phyloP scores from a whole-genome alignment of 92 coral and sea anemone species.

The Actinostola sp. region DNA sequence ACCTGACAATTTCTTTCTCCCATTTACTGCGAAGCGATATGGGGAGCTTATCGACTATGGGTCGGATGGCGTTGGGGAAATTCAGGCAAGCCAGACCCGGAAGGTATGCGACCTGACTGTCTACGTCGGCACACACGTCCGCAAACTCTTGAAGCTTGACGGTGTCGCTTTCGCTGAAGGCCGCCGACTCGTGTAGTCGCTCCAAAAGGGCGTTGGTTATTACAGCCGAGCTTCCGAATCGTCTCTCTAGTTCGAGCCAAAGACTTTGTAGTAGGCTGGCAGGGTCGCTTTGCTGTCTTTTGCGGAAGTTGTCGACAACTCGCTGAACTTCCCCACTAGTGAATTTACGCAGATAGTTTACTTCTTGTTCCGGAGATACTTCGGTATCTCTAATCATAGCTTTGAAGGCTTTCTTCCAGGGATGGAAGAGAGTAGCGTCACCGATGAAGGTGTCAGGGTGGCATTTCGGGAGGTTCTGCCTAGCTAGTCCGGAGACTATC shows the following conservation, averaged over 20 bases:
- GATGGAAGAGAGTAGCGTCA: slow-evolving; percentile 65
- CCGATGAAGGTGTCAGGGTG: slow-evolving; percentile 21
- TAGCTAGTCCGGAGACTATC: slow-evolving; percentile 36
- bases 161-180: slow-evolving; percentile 35
- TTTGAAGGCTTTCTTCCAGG: slow-evolving; percentile 68
- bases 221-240: slow-evolving; percentile 65
- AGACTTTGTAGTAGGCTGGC: slow-evolving; percentile 28
- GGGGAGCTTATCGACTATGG: slow-evolving; percentile 39
- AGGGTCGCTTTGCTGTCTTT: slow-evolving; percentile 65
- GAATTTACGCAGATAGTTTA: too few species aligned
- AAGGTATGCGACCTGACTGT: slow-evolving; percentile 38
- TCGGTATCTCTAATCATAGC: slow-evolving; percentile 58
- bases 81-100: slow-evolving; percentile 53
- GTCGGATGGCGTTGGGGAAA: slow-evolving; percentile 46
- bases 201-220: slow-evolving; percentile 61
- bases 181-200: slow-evolving; percentile 42
- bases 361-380: slow-evolving; percentile 56
- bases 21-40: slow-evolving; percentile 16
- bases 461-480: slow-evolving; percentile 36
- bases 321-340: too few species aligned
- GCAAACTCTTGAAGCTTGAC: slow-evolving; percentile 38
- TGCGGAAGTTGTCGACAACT: slow-evolving; percentile 64
- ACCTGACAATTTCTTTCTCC: too few species aligned
- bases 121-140: slow-evolving; percentile 45
- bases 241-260: slow-evolving; percentile 61